These are phyloP conservation scores for Microplitis mediator DNA, from an alignment of 1,140 invertebrate species.

Conservation along the genomic window DNA sequence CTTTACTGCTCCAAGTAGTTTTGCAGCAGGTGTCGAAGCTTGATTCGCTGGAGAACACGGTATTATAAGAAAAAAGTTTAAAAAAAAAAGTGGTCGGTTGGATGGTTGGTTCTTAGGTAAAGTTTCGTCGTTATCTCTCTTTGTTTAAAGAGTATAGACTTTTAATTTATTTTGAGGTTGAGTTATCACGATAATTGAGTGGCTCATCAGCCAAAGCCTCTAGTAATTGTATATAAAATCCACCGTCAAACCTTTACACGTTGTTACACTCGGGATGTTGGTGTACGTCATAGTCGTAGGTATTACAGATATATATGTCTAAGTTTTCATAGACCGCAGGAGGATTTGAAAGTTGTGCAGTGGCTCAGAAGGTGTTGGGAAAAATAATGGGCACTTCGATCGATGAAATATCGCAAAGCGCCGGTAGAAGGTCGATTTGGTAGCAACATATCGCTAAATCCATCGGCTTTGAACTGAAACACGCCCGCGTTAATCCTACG, in stretches of 20 bases:
- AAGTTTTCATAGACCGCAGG: neutral
- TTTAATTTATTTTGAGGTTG: conserved; percentile 1
- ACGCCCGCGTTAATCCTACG: conserved; percentile 26
- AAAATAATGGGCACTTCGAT: conserved; percentile 6
- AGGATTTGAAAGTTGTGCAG: conserved; percentile 4
- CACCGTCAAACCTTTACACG: too few relatives aligned
- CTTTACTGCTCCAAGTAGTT: too few relatives aligned
- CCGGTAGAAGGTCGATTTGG: conserved; percentile 13
- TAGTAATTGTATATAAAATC: neutral
- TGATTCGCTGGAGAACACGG: neutral
- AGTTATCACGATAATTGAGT: neutral
- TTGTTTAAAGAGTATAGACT: neutral
- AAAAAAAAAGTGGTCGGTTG: neutral
- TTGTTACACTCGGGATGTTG: too few relatives aligned
- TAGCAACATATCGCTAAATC: conserved; percentile 25
- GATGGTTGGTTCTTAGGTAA: neutral
- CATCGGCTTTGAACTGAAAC: conserved; percentile 26
- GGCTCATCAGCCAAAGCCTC: neutral
- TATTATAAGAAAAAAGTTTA: neutral
- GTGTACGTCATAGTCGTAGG: too few relatives aligned
- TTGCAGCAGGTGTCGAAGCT: neutral
- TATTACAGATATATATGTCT: too few relatives aligned
- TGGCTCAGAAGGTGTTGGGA: neutral
- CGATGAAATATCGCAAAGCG: conserved; percentile 12
- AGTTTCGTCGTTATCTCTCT: conserved; percentile 1